A percentile compares a stretch with the other conserved stretches of the same genome.
Conservation (phyloP, 1,140 invertebrate genomes). For the Formica exsecta region DNA sequence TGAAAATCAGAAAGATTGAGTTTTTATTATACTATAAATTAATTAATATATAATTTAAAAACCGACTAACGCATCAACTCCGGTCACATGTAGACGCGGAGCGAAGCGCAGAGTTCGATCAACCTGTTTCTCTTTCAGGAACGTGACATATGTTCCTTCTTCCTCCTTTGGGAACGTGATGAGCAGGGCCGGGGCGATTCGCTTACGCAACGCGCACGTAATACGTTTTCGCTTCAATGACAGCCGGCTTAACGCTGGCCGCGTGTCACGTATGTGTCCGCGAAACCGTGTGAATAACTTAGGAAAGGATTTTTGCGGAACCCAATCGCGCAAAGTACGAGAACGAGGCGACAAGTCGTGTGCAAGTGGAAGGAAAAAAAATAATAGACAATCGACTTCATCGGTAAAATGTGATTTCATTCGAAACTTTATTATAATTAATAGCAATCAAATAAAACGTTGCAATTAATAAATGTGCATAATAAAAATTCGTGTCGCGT, state of each 20-base stretch:
- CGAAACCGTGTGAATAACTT: conserved; percentile 60
- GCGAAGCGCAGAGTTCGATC: conserved; percentile 41
- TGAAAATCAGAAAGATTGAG: too few relatives aligned
- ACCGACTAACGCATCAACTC: conserved; percentile 27
- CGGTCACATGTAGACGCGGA: conserved; percentile 56
- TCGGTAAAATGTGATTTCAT: conserved; percentile 1
- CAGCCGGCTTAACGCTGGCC: background rate
- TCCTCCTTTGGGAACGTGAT: conserved; percentile 61
- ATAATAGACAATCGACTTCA: background rate
- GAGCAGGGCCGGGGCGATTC: background rate
- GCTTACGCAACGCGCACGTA: conserved; percentile 65
- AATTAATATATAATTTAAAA: too few relatives aligned
- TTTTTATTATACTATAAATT: too few relatives aligned
- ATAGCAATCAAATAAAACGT: too few relatives aligned
- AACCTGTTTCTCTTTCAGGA: conserved; percentile 39
- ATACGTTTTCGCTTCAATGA: conserved; percentile 66
- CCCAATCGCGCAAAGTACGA: conserved; percentile 8
- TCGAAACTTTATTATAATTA: too few relatives aligned
- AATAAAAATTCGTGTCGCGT: too few relatives aligned
- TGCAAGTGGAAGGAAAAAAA: background rate
- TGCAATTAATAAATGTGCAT: too few relatives aligned
- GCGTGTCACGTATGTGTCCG: conserved; percentile 60
- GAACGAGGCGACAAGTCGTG: too few relatives aligned
- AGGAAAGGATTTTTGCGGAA: background rate
- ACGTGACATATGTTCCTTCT: conserved; percentile 64